phyloP scores from a whole-genome alignment of 2,888 invertebrate species.

The Quadroppia sp. region DNA sequence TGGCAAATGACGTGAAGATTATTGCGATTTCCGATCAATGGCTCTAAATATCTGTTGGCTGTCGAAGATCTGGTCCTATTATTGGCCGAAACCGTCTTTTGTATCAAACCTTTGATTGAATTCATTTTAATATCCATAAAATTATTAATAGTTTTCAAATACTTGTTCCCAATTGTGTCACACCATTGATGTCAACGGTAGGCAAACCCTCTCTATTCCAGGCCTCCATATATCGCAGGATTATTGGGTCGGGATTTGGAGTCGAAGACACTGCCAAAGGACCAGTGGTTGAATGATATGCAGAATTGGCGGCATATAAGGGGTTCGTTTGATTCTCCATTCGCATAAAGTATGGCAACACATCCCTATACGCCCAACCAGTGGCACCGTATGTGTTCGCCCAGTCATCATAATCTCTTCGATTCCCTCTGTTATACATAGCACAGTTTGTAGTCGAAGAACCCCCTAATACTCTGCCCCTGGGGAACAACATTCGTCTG shows the following conservation, averaged over 20 bases:
- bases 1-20: constrained; percentile 32
- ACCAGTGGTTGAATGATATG: too few relatives aligned
- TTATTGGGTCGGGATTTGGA: constrained; percentile 40
- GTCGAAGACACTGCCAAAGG: constrained; percentile 25
- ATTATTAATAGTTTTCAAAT: neutral
- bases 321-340: too few relatives aligned
- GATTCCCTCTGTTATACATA: too few relatives aligned
- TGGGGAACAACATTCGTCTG: constrained; percentile 56
- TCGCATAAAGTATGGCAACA: too few relatives aligned
- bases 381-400: too few relatives aligned
- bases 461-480: too few relatives aligned
- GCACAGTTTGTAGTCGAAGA: too few relatives aligned
- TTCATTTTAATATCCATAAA: neutral
- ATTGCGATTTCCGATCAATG: too few relatives aligned
- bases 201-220: too few relatives aligned
- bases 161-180: constrained; percentile 41
- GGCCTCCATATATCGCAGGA: constrained; percentile 30
- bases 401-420: too few relatives aligned
- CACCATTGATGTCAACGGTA: constrained; percentile 41
- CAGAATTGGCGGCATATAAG: constrained; percentile 42
- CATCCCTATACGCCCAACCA: too few relatives aligned
- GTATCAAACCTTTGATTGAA: constrained; percentile 29
- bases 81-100: constrained; percentile 6
- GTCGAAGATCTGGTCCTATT: constrained; percentile 38
- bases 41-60: constrained; percentile 17